Evolutionary conservation across 2,888 invertebrate species (phyloP).

Genomic region (Byasa hedistus): DNA sequence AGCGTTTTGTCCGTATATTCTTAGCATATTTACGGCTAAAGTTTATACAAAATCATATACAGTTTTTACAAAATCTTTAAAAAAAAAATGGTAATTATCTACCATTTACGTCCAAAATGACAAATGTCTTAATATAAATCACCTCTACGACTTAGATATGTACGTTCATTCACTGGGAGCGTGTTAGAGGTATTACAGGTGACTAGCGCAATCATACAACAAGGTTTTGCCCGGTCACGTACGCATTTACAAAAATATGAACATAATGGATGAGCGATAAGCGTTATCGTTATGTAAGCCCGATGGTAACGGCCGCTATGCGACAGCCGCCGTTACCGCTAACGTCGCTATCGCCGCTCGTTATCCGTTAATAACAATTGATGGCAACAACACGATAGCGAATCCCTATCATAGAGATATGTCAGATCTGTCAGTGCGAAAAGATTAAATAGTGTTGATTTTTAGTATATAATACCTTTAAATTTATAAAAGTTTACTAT

Average conservation of each 20-base stretch:
- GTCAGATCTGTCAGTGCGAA: slow-evolving; percentile 19
- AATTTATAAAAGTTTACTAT: not conserved
- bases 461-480: not conserved
- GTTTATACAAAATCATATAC: no score
- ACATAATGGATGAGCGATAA: slow-evolving; percentile 17
- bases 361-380: slow-evolving; percentile 49
- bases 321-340: slow-evolving; percentile 37
- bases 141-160: not conserved
- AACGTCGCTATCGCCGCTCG: slow-evolving; percentile 43
- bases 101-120: not conserved
- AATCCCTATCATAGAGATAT: slow-evolving; percentile 30
- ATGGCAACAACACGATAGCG: slow-evolving; percentile 25
- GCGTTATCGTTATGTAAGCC: slow-evolving; percentile 37
- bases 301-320: slow-evolving; percentile 45
- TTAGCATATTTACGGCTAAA: no score
- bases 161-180: not conserved
- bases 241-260: slow-evolving; percentile 15
- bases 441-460: slow-evolving; percentile 4
- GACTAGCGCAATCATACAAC: not conserved
- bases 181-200: not conserved
- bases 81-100: no score
- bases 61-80: no score
- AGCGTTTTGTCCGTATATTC: no score
- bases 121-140: not conserved
- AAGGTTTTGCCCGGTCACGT: slow-evolving; percentile 16